These are phyloP conservation scores for Miniopterus natalensis DNA, from an alignment of 2,113 vertebrate species.

Conservation along the genomic window DNA sequence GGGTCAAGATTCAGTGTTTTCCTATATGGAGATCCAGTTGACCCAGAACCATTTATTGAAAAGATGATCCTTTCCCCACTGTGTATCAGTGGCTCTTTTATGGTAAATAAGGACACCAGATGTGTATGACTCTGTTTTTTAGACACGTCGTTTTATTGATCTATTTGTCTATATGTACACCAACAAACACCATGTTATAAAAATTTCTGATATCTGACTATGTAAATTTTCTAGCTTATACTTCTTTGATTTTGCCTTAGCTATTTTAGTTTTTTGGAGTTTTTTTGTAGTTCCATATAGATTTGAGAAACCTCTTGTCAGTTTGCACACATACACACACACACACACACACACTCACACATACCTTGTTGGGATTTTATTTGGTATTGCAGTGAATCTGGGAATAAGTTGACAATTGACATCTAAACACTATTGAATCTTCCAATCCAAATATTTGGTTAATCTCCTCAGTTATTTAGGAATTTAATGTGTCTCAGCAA, in stretches of 20 bases:
- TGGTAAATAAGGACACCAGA: neutral
- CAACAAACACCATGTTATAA: neutral
- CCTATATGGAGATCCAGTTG: neutral
- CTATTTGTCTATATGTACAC: neutral
- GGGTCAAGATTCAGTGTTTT: neutral
- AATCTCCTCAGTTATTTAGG: neutral
- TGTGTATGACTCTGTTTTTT: neutral
- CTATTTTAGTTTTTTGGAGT: neutral
- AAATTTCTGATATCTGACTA: neutral
- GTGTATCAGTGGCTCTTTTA: neutral
- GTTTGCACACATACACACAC: neutral
- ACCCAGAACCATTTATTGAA: neutral
- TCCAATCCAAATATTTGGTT: neutral
- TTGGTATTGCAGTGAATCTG: neutral
- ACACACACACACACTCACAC: neutral
- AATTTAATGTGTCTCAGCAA: neutral
- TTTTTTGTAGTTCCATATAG: neutral
- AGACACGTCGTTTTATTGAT: neutral
- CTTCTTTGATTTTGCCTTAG: slow-evolving; percentile 11
- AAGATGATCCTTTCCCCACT: neutral
- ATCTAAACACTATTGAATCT: neutral
- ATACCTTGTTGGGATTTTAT: neutral
- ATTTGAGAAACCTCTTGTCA: slow-evolving; percentile 46
- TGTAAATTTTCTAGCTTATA: neutral
- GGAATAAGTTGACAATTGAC: neutral